Base-by-base conservation (phyloP, 2,888 invertebrate genomes). In the Andrena marginata region DNA sequence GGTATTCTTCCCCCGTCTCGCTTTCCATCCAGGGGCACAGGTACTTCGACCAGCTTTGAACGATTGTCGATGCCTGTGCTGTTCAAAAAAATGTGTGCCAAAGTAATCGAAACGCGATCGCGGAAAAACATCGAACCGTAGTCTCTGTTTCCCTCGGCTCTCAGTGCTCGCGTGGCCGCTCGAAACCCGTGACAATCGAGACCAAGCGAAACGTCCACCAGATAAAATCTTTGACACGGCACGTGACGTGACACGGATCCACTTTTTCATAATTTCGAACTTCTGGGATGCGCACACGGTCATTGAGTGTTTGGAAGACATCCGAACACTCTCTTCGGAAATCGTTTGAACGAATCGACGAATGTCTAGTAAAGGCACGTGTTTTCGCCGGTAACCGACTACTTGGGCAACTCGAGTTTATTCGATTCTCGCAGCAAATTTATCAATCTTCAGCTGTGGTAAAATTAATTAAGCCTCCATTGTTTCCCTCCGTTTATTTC, bases 151-250 rank as follows among this genome's bases (percentile, higher is more conserved):
- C 1, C 7, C 51, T 26, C 20, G 26, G 0, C 42, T 71, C 29
- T 33, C 64, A 20, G 20, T 23, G 10, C 5, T 54, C n/a, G 35
- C 33, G 16, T 13, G 51, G 20, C 48, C 31, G 31, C 3, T 20
- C n/a, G 8, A 77, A 63, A 20, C 13, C 51, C 8, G 23, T 51
- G 26, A 48, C 51, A 72, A 49, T 69, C 68, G n/a, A 13, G 8
- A 23, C 26, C 35, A 23, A n/a, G 20, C 16, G 59, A 64, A 42
- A 48, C 26, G 60, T n/a, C 16, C 33, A 48, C 10, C 23, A 2
- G 77, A 56, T 56, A 54, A 71, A 71, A 72, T 48, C 65, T 62
- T 71, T 78, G 80, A 72, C 62, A 56, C 71, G 77, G 51, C 60
- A 60, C 51, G 2, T 42, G 1, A n/a, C 31, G 31, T 64, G 59